Percentiles rank a stretch among this genome's conserved stretches.
These are phyloP conservation scores for Melitaea athalia DNA, from an alignment of 2,888 invertebrate genomes.

Conservation along the genomic window DNA sequence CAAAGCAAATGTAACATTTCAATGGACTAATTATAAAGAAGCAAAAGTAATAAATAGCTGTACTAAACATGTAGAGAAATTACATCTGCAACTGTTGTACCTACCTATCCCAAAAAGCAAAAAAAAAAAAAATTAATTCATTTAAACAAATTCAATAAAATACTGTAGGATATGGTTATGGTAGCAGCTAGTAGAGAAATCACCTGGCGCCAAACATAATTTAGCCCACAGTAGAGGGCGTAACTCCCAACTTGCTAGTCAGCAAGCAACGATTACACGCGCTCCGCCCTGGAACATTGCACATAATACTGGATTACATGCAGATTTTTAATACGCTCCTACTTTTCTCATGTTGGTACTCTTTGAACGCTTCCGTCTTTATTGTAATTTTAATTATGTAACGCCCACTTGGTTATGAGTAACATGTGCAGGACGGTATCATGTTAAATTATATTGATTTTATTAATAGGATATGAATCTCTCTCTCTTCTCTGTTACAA, in stretches of 20 bases:
- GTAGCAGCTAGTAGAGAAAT: slow-evolving; percentile 19
- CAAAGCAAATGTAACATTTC: no score
- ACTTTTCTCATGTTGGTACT: slow-evolving; percentile 15
- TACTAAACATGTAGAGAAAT: no score
- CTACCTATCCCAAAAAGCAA: no score
- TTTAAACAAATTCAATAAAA: slow-evolving; percentile 10
- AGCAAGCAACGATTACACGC: slow-evolving; percentile 66
- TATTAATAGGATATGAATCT: neutral
- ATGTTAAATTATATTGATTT: neutral
- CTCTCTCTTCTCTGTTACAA: no score
- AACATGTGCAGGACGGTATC: neutral
- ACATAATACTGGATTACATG: slow-evolving; percentile 56
- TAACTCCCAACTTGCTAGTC: slow-evolving; percentile 66
- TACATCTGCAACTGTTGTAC: no score
- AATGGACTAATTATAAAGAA: no score
- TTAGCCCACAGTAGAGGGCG: slow-evolving; percentile 49
- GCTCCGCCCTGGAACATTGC: slow-evolving; percentile 56
- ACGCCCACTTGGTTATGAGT: slow-evolving; percentile 11
- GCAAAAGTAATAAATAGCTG: neutral
- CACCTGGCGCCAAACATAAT: slow-evolving; percentile 44
- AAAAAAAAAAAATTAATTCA: neutral
- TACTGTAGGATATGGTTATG: slow-evolving; percentile 1
- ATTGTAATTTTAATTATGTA: slow-evolving; percentile 8
- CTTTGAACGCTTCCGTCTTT: slow-evolving; percentile 29
- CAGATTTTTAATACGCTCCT: slow-evolving; percentile 53